Percentiles rank a stretch among this genome's conserved stretches.
Conservation (phyloP, 53 echinoderm and acorn worm genomes). For the Paelopatides confundens region DNA sequence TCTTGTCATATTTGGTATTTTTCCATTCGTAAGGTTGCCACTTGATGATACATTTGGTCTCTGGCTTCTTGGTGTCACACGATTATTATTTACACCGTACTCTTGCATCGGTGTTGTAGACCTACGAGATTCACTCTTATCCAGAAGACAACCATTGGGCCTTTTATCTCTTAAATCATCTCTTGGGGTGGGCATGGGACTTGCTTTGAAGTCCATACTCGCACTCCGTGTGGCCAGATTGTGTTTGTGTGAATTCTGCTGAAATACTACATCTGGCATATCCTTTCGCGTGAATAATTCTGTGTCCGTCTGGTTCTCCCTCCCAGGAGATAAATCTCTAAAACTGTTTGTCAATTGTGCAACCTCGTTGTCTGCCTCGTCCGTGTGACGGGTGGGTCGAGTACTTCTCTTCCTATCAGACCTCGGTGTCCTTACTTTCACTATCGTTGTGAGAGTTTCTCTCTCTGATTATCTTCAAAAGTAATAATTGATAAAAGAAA, state of each 20-base stretch:
- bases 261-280: conserved; percentile 27
- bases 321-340: background rate
- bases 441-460: conserved; percentile 75
- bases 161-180: background rate
- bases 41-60: background rate
- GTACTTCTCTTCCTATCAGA: background rate
- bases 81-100: background rate
- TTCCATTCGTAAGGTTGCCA: background rate
- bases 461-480: conserved; percentile 68
- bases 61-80: background rate
- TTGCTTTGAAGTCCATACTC: background rate
- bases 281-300: background rate
- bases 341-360: conserved; percentile 12
- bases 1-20: background rate
- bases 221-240: background rate
- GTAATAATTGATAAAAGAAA: background rate
- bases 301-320: conserved; percentile 13
- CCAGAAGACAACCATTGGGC: background rate
- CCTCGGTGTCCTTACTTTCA: conserved; percentile 23
- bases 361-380: conserved; percentile 18
- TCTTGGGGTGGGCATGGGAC: background rate
- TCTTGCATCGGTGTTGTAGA: background rate
- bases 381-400: background rate
- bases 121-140: background rate
- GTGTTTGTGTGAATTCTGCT: background rate